Conservation (phyloP, 2,888 invertebrate genomes). For the Scrobipalpa atriplicella region DNA sequence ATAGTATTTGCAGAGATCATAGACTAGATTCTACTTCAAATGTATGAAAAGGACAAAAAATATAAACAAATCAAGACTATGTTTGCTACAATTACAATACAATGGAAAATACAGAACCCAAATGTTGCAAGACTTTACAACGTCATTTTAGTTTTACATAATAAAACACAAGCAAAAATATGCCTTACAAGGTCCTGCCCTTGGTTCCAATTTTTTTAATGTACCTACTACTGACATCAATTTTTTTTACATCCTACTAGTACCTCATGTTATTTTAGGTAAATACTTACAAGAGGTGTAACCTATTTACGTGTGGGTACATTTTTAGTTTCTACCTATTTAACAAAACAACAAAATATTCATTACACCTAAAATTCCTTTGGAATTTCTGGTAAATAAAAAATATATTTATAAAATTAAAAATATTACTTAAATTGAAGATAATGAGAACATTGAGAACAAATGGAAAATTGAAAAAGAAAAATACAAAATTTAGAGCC, state of each 20-base stretch:
- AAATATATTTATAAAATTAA: constrained; percentile 4
- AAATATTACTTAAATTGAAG: not conserved
- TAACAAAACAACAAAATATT: not conserved
- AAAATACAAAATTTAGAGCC: constrained; percentile 10
- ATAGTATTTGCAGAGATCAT: constrained; percentile 74
- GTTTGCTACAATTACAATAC: no score
- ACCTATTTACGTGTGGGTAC: no score
- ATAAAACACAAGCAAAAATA: no score
- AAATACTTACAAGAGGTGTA: no score
- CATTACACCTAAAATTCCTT: constrained; percentile 14
- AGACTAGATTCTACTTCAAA: constrained; percentile 74
- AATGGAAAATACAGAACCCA: no score
- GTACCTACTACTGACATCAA: no score
- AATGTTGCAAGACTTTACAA: no score
- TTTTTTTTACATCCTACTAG: no score
- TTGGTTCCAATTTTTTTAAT: no score
- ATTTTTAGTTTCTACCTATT: not conserved
- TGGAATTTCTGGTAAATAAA: constrained; percentile 12
- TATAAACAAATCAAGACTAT: not conserved
- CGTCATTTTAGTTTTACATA: no score
- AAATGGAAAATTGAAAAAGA: not conserved
- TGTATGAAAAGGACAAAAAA: not conserved
- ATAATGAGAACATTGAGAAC: not conserved
- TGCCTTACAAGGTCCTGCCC: no score
- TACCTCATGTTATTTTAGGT: no score